Evolutionary conservation across 2,113 vertebrate species (phyloP), one percentile per base, ranked within the genome.

Genomic region (Herpetotheres cachinnans): DNA sequence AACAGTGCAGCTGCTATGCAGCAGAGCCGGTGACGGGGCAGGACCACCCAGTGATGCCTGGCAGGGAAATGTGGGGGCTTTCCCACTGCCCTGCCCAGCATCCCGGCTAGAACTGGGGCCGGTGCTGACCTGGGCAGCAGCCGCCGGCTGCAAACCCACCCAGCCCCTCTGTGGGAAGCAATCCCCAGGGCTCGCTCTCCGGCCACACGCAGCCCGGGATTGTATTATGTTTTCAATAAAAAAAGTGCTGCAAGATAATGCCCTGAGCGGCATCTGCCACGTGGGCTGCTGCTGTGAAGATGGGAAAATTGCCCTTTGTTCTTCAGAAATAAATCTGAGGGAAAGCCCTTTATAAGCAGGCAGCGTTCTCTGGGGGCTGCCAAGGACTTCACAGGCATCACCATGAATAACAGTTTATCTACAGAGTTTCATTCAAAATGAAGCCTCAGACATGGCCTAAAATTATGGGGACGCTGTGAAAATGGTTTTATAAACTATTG

Each of bases 331-430:
- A 92, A 95, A 95, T 92, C 90, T 9, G 56, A 92, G 90, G 96
- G 86, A 96, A 94, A 96, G 56, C 88, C 96, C 81, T 40, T 61
- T 46, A 59, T 42, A 89, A 81, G 92, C 94, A 92, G 94, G 92
- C 94, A 84, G 86, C 6, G 1, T 84, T 97, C 94, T 72, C 94
- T n/a, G 49, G 95, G 92, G 94, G 86, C 92, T 92, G 94, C 97
- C 71, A 87, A 95, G 91, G 95, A 95, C 95, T 95, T 95, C 65
- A 25, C 90, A 90, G 94, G 89, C 95, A 19, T 79, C 82, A 69
- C 86, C 86, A 74, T 86, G 94, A 96, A 97, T 96, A 97, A 92
- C 92, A 88, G 95, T 97, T 97, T 97, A 95, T 97, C 95, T 95
- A 80, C 62, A 78, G 86, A 89, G 86, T 79, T 97, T 79, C 52